Conservation (phyloP, 2,888 invertebrate genomes). For the Stenurella melanura region DNA sequence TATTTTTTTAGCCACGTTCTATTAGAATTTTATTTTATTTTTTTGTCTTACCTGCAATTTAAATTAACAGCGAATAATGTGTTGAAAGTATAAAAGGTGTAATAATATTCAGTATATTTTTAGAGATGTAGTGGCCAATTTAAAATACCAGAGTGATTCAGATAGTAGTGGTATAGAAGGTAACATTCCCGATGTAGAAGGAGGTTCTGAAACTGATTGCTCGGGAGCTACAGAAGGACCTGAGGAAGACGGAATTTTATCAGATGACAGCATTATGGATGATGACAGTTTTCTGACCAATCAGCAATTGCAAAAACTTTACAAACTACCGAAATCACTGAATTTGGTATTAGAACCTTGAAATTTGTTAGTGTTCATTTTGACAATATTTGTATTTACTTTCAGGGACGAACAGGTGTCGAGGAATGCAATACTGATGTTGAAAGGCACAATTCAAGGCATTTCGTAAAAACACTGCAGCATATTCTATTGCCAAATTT, state of each 20-base stretch:
- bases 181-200: constrained; percentile 70
- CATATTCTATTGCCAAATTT: constrained; percentile 86
- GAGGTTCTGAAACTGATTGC: constrained; percentile 71
- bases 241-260: constrained; percentile 77
- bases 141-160: constrained; percentile 80
- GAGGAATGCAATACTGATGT: constrained; percentile 86
- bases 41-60: no score
- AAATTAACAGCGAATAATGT: no score
- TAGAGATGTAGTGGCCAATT: constrained; percentile 81
- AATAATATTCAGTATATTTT: constrained; percentile 56
- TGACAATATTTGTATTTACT: constrained; percentile 33
- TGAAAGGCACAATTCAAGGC: constrained; percentile 90
- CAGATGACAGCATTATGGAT: constrained; percentile 84
- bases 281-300: constrained; percentile 81
- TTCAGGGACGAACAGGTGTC: constrained; percentile 71
- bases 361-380: constrained; percentile 51
- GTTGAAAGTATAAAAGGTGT: no score
- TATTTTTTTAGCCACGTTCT: no score
- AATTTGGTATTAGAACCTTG: constrained; percentile 72
- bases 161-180: constrained; percentile 76
- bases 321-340: constrained; percentile 77
- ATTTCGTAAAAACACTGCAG: constrained; percentile 86
- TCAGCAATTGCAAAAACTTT: constrained; percentile 73
- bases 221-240: constrained; percentile 83
- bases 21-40: no score